Base-by-base conservation (phyloP, 2,113 vertebrate genomes). In the Chlamydotis undulata region DNA sequence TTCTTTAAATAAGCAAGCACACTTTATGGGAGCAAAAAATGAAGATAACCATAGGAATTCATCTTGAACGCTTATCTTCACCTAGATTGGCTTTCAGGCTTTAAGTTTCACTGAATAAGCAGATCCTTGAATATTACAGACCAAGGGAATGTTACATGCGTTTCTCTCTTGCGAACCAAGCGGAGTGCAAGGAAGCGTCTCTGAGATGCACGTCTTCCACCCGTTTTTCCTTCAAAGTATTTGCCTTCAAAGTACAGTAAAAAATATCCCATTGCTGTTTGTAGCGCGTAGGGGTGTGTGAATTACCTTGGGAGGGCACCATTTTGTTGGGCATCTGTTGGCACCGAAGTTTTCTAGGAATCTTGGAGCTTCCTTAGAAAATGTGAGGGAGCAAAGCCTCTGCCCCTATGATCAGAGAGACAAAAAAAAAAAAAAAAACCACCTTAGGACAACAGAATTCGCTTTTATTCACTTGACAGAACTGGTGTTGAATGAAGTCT, bases 241-340 rank as follows among this genome's bases (percentile, higher is more conserved):
- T 76, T 87, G 33, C 23, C 83, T 77, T 31, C 33, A 43, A 43
- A 61, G 25, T 11, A 24, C 18, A 43, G n/a, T 41, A 16, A 43
- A 50, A 80, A 52, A 10, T 8, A 50, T 5, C 49, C 19, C 31
- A 4, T n/a, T 70, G 67, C 71, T 16, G 14, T n/a, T 45, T 17
- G 18, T 35, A 39, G 64, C 37, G 64, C 43, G 63, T 67, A 47
- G 35, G 21, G 43, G 47, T 50, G 65, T 35, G 49, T 3, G 3
- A 45, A 10, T 63, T 89, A 69, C 86, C 90, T 94, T 96, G 82
- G 75, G 79, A 84, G 80, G 92, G 88, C 92, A 82, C 49, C 39
- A 1, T 29, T 50, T 59, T 64, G 47, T 83, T 47, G 71, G 85
- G 31, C 59, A 65, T 69, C 49, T 41, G 28, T 13, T 55, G 43